Percentiles rank a stretch among this genome's conserved stretches.
These are phyloP conservation scores for Lottia scabra DNA, from an alignment of 2,888 invertebrate genomes.

Conservation along the genomic window DNA sequence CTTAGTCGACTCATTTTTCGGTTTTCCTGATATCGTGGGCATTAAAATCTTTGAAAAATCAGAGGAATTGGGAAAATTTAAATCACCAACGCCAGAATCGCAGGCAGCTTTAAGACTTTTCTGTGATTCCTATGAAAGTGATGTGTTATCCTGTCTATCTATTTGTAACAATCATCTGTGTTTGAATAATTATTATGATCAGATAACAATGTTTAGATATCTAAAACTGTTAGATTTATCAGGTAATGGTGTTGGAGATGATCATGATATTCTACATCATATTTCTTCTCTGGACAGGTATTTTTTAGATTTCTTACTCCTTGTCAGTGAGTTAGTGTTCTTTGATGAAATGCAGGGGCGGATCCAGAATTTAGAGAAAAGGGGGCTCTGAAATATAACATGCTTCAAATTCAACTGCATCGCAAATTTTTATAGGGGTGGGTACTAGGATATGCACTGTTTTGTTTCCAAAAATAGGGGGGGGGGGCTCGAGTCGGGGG, in stretches of 20 bases:
- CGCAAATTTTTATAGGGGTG: too few species aligned
- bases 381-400: too few species aligned
- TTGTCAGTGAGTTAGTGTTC: too few species aligned
- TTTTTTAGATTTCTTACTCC: neutral
- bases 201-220: conserved; percentile 24
- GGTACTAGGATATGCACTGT: too few species aligned
- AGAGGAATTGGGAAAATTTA: conserved; percentile 18
- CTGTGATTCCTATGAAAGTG: conserved; percentile 25
- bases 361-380: too few species aligned
- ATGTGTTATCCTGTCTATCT: conserved; percentile 20
- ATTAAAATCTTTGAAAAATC: conserved; percentile 28
- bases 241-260: conserved; percentile 33
- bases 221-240: conserved; percentile 26
- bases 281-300: conserved; percentile 25
- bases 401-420: too few species aligned
- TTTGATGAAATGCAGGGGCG: too few species aligned
- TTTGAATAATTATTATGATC: conserved; percentile 24
- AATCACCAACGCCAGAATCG: neutral
- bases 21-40: conserved; percentile 37
- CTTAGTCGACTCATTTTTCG: conserved; percentile 33
- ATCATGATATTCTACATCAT: conserved; percentile 33
- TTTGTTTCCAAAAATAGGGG: too few species aligned
- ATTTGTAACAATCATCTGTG: conserved; percentile 21
- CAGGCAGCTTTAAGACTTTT: conserved; percentile 17
- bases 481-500: too few species aligned